Evolutionary conservation across 2,113 vertebrate genomes (phyloP), one percentile per base, ranked within the genome.

Genomic region (Nesogale talazaci): DNA sequence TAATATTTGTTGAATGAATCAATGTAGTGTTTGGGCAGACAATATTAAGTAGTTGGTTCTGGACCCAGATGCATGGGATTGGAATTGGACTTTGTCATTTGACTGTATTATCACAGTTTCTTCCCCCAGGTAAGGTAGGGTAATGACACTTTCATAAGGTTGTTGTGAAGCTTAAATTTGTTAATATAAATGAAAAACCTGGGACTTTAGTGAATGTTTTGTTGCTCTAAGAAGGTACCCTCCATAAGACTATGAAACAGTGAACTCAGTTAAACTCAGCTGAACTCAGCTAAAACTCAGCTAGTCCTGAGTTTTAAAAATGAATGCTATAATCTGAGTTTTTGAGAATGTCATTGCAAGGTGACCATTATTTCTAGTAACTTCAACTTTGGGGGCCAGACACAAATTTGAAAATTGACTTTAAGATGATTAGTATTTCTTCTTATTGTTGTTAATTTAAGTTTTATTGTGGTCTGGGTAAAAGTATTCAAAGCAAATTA

Each of bases 391-490:
- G 86, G 31, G 78, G 6, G 91, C 89, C 34, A 90, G 42, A 81
- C 27, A 90, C 70, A 95, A 23, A 94, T 78, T 61, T 93, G 89
- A 93, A 91, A 82, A 79, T 78, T 57, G 63, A 67, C n/a, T 80
- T 89, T 69, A 86, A 83, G 63, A 80, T 80, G 65, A 83, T 91
- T 91, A 86, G 40, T 31, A 36, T 83, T 91, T 90, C 56, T 82
- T 92, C 9, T 65, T 65, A 25, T 59, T 46, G 42, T 46, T 46
- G 42, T 52, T 52, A 52, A 52, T 52, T 52, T 52, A 52, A 52
- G 4, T 52, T 31, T 31, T 67, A 67, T 67, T 67, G 65, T 29
- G 29, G 65, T 67, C 31, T 67, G 8, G 65, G 65, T 67, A 19
- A 31, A 67, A 31, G 65, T 31, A 14, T 67, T 31, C 27, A 67